Conservation (phyloP, 2,113 vertebrate species). For the Anhinga rufa region DNA sequence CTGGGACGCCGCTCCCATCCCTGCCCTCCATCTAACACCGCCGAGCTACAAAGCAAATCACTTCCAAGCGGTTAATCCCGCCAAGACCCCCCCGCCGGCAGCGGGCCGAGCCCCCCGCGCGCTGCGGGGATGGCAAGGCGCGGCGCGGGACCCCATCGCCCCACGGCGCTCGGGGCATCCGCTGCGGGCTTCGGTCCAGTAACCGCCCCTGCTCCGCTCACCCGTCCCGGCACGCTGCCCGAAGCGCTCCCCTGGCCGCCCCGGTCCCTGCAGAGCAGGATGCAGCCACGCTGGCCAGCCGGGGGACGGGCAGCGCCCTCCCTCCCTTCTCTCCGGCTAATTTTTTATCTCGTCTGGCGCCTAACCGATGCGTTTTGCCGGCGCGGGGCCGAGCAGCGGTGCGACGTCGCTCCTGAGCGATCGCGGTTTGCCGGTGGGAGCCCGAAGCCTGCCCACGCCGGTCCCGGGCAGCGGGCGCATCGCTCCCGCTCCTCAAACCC, state of each 20-base stretch:
- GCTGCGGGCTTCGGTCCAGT: fast-evolving
- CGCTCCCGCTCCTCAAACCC: not conserved
- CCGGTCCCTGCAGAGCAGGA: not conserved
- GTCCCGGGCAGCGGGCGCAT: not conserved
- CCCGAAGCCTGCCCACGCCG: not conserved
- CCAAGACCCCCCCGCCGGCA: fast-evolving
- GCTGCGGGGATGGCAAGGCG: fast-evolving
- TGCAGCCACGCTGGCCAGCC: not conserved
- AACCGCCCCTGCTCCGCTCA: fast-evolving
- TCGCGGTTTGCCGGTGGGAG: fast-evolving
- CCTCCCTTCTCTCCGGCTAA: fast-evolving
- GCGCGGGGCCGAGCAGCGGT: fast-evolving
- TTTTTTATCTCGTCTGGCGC: not conserved
- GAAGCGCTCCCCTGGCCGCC: not conserved
- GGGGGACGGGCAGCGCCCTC: fast-evolving
- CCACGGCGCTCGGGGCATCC: fast-evolving
- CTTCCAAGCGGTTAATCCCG: not conserved
- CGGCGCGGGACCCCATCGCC: not conserved
- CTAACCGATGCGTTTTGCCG: fast-evolving
- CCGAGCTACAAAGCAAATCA: fast-evolving
- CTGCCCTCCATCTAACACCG: not conserved
- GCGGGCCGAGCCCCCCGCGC: not conserved
- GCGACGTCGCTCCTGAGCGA: fast-evolving
- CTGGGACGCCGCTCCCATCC: fast-evolving
- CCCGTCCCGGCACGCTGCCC: not conserved